phyloP scores from a whole-genome alignment of 2,797 vertebrate species.

The Sylvia borin region DNA sequence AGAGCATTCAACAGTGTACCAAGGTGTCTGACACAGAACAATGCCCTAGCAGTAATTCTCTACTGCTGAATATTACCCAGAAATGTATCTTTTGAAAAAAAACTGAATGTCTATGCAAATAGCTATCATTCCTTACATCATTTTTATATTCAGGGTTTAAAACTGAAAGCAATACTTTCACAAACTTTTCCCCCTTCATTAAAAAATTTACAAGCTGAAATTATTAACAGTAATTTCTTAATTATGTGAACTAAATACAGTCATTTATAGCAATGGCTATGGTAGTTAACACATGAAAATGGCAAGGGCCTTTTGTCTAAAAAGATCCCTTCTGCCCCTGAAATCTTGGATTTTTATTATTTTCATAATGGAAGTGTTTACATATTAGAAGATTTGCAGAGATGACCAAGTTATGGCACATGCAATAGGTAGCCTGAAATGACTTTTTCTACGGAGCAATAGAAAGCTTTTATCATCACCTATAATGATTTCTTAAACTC shows the following conservation, averaged over 20 bases:
- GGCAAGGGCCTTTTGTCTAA: background rate
- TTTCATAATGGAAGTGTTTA: background rate
- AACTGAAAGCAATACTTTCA: background rate
- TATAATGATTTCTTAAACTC: background rate
- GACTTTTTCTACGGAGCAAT: background rate
- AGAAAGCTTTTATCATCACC: background rate
- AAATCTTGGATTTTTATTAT: background rate
- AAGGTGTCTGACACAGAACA: background rate
- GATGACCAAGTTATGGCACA: background rate
- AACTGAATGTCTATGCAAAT: background rate
- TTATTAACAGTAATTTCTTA: background rate
- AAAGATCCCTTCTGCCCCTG: background rate
- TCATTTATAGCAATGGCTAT: background rate
- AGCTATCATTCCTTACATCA: background rate
- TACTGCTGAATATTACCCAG: background rate
- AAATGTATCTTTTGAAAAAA: background rate
- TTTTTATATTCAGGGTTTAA: background rate
- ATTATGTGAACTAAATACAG: background rate
- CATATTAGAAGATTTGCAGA: background rate
- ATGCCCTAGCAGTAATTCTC: background rate
- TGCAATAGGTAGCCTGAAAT: background rate
- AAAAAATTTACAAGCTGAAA: background rate
- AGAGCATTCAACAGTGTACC: background rate
- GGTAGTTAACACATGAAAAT: background rate
- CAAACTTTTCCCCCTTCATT: background rate